These are phyloP conservation scores for Syngnathus typhle DNA, from an alignment of 2,113 vertebrate species.

Conservation along the genomic window DNA sequence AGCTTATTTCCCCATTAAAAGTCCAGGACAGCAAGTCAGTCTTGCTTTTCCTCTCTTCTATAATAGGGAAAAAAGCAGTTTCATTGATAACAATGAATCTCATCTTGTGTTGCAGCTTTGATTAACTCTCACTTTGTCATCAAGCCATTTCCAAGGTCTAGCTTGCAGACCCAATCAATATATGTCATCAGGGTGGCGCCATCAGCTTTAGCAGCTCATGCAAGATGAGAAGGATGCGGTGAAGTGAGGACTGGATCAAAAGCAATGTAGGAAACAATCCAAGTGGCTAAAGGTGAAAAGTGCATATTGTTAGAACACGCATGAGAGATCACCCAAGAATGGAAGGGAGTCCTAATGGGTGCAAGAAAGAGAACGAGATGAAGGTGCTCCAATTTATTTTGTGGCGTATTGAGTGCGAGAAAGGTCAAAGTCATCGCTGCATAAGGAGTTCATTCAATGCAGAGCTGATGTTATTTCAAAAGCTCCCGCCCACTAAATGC, in stretches of 20 bases:
- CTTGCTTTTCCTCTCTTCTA: neutral
- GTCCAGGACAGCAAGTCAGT: slow-evolving; percentile 6
- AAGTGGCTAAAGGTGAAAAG: neutral
- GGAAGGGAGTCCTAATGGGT: slow-evolving; percentile 23
- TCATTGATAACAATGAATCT: slow-evolving; percentile 11
- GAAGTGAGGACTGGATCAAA: neutral
- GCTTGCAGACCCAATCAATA: slow-evolving; percentile 30
- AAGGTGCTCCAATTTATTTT: slow-evolving; percentile 28
- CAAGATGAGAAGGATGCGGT: slow-evolving; percentile 5
- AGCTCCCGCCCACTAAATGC: slow-evolving; percentile 27
- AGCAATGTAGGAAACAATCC: neutral
- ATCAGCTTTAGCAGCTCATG: slow-evolving; percentile 12
- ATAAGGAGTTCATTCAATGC: slow-evolving; percentile 41
- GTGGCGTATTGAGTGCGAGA: slow-evolving; percentile 27
- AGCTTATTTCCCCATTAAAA: slow-evolving; percentile 40
- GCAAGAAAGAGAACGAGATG: slow-evolving; percentile 17
- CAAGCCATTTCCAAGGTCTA: slow-evolving; percentile 2
- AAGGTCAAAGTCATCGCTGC: slow-evolving; percentile 22
- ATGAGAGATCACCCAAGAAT: slow-evolving; percentile 18
- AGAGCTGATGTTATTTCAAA: slow-evolving; percentile 57
- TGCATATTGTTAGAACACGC: neutral
- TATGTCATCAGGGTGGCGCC: slow-evolving; percentile 24
- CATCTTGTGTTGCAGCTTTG: neutral
- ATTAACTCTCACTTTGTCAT: slow-evolving; percentile 14
- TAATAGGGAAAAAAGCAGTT: neutral